phyloP scores from a whole-genome alignment of 2,888 invertebrate genomes.

The Cerceris ruficornis region DNA sequence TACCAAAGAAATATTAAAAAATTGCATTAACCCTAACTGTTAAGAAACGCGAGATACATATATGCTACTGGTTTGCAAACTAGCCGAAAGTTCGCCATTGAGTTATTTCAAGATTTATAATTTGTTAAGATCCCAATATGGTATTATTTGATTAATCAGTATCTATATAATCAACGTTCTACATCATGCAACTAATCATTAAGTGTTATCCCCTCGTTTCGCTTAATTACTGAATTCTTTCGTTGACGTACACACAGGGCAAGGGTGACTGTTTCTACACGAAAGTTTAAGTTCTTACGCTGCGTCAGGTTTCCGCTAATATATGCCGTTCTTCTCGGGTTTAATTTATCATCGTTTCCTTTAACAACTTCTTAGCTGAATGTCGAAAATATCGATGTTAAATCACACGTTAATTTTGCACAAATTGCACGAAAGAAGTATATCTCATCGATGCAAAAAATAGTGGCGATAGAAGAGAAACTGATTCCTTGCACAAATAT shows the following conservation, averaged over 20 bases:
- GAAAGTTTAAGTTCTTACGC: slow-evolving; percentile 21
- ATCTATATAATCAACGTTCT: slow-evolving; percentile 30
- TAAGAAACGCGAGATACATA: too few species aligned
- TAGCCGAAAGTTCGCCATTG: too few species aligned
- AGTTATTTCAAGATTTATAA: neutral
- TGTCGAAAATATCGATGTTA: neutral
- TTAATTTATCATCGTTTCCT: slow-evolving; percentile 19
- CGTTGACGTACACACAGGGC: slow-evolving; percentile 30
- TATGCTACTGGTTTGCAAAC: too few species aligned
- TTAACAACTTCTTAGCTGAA: slow-evolving; percentile 32
- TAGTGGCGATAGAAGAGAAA: too few species aligned
- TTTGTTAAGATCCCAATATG: neutral
- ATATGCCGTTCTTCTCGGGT: slow-evolving; percentile 25
- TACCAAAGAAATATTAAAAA: too few species aligned
- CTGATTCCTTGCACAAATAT: too few species aligned
- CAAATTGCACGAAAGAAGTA: neutral
- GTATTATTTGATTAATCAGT: neutral
- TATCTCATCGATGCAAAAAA: too few species aligned
- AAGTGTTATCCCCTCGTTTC: slow-evolving; percentile 24
- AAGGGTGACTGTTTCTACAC: slow-evolving; percentile 54
- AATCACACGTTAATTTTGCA: neutral
- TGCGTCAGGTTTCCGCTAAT: slow-evolving; percentile 28
- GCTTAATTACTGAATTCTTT: slow-evolving; percentile 32
- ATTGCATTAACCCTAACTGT: too few species aligned
- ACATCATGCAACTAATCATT: slow-evolving; percentile 20